Base-by-base conservation (phyloP, 1,140 invertebrate genomes). In the Temnothorax nylanderi region DNA sequence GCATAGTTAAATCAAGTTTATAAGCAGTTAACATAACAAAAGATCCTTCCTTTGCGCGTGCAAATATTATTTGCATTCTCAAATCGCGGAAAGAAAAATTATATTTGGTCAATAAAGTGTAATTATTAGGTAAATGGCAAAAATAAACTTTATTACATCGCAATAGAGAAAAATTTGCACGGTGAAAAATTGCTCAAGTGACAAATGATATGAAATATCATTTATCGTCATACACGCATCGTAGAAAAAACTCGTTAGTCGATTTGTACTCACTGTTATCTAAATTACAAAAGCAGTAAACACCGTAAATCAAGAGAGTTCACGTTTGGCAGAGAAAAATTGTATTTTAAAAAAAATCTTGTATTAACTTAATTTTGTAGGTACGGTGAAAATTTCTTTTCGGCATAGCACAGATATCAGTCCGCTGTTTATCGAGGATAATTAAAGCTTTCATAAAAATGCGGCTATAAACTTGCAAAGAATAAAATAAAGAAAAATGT, bases 151-250 rank as follows among this genome's bases (percentile, higher is more conserved):
- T 44, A n/a, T 81, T 26, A 32, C 71, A 44, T 81, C 8, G 3
- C 8, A 54, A 69, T 34, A 51, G 6, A 37, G 10, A 47, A 3
- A n/a, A 64, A 26, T 16, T 47, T 13, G 18, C 32, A 26, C 10
- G n/a, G 21, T 16, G 0, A 69, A 54, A 54, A n/a, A 41, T 54
- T 18, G 69, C 16, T 81, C 4, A 7, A 81, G 10, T 56, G 37
- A 58, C 58, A 71, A 81, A 56, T 81, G 13, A 41, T 21, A 16
- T 26, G 2, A 21, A 81, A 71, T n/a, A n/a, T n/a, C n/a, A n/a
- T 21, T 56, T 69, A 71, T 62, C 32, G 56, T 56, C 18, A 54
- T 18, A 21, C 21, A 44, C 11, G 6, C 8, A 37, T 47, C 8
- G 10, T 21, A 69, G 16, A 56, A 41, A 54, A 54, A 41, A 2